Evolutionary conservation across 2,797 vertebrate genomes (phyloP), one percentile per base, ranked within the genome.

Genomic region (Acanthurus lineatus): DNA sequence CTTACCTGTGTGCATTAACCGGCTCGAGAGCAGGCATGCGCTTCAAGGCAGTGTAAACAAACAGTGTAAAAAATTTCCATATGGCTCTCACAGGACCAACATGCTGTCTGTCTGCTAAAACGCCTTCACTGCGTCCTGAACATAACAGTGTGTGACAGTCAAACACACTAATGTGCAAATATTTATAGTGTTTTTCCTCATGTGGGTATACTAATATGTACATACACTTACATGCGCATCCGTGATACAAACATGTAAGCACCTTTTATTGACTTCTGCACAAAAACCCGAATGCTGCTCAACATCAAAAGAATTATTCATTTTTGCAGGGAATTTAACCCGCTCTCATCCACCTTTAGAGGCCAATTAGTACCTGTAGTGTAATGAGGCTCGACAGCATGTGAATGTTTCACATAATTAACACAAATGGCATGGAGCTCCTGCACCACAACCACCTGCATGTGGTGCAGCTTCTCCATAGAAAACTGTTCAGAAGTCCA

Each of bases 381-480:
- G 89, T 94, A 96, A 96, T 93, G 86, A 90, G 93, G 88, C 92
- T 88, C 91, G 91, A 94, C 90, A 83, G 92, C 88, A 89, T 90
- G 91, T 49, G 87, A 94, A 93, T 90, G 92, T 89, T 87, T 77
- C 91, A 91, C 94, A 92, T 93, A 93, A 96, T 94, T 94, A 95
- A 92, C 92, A 92, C 92, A 90, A 91, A 94, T 92, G 86, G 85
- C 86, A 88, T 93, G 94, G 94, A 92, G 89, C 93, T 92, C 90
- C 89, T 92, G 76, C 83, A 69, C 58, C 63, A 86, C 64, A 62
- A 60, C 1, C 20, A 86, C 44, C 68, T 74, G 63, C 82, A 66
- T 76, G 77, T 20, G 19, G 67, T 60, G 66, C 57, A 62, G 77
- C 65, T 45, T 73, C 45, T 73, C 66, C 17, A 60, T 57, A 73